These are phyloP conservation scores for Mohoua ochrocephala DNA, from an alignment of 2,113 vertebrate species.

Conservation along the genomic window DNA sequence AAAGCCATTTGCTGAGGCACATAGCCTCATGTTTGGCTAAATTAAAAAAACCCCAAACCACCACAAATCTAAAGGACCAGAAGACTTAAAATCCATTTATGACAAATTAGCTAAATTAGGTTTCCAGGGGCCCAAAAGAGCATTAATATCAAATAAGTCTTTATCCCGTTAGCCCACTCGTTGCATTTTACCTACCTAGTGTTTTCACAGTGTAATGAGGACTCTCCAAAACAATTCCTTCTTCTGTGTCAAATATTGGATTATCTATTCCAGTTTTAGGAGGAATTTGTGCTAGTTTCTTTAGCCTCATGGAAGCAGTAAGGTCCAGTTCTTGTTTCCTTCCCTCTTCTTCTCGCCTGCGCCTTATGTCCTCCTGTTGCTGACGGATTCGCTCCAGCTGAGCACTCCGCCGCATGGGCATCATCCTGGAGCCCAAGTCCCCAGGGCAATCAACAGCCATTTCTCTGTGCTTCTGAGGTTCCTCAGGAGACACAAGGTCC, in stretches of 20 bases:
- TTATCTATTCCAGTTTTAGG: constrained; percentile 94
- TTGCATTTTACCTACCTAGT: constrained; percentile 68
- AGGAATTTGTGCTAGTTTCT: constrained; percentile 87
- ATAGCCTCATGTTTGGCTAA: background rate
- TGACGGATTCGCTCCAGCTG: constrained; percentile 87
- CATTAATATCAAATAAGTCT: background rate
- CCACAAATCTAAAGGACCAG: background rate
- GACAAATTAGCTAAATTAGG: background rate
- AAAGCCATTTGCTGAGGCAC: background rate
- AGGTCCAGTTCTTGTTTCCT: constrained; percentile 87
- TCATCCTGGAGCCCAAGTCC: constrained; percentile 89
- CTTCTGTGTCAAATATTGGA: constrained; percentile 89
- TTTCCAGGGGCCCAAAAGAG: background rate
- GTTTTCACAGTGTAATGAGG: constrained; percentile 77
- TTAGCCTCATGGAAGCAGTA: constrained; percentile 87
- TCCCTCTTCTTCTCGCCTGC: constrained; percentile 81
- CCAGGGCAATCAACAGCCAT: constrained; percentile 93
- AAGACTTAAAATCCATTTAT: background rate
- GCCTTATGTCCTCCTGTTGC: constrained; percentile 89
- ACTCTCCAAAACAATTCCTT: constrained; percentile 76
- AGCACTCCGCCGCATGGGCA: constrained; percentile 79
- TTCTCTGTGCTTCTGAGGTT: constrained; percentile 81
- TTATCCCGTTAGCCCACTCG: background rate
- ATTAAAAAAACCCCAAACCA: background rate
- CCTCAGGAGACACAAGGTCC: constrained; percentile 73